Conservation (phyloP, 2,113 vertebrate species). For the Oenanthe melanoleuca region DNA sequence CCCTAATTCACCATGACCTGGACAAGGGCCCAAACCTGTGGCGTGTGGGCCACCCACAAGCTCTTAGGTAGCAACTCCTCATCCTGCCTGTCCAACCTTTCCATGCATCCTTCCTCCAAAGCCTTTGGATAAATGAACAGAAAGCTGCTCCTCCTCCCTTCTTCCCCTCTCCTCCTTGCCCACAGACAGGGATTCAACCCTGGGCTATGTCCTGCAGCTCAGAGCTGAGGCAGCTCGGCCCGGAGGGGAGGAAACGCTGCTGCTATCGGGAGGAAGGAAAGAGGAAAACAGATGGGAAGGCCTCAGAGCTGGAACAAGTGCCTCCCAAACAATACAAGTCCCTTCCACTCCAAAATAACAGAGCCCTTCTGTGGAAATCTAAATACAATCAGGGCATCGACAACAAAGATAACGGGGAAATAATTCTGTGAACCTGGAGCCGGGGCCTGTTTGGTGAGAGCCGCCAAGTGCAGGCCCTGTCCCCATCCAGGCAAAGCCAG, state of each 20-base stretch:
- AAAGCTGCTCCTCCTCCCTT: neutral
- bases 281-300: constrained; percentile 83
- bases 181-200: neutral
- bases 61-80: neutral
- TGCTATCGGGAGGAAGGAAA: constrained; percentile 83
- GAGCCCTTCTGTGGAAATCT: constrained; percentile 67
- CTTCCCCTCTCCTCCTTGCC: neutral
- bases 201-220: neutral
- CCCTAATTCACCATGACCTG: neutral
- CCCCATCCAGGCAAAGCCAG: neutral
- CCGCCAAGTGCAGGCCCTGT: neutral
- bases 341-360: constrained; percentile 68
- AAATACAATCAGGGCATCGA: constrained; percentile 75
- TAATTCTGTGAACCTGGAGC: constrained; percentile 84
- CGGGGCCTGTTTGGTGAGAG: neutral
- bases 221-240: neutral
- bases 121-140: neutral
- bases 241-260: constrained; percentile 61
- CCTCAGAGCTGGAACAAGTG: constrained; percentile 75
- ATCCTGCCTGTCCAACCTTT: neutral
- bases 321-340: constrained; percentile 78
- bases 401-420: constrained; percentile 82
- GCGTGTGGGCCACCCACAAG: neutral
- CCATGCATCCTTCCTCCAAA: neutral
- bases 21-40: neutral